Evolutionary conservation across 30 jellyfish, hydroid and myxozoan species (phyloP).

Genomic region (Cassiopea xamachana): DNA sequence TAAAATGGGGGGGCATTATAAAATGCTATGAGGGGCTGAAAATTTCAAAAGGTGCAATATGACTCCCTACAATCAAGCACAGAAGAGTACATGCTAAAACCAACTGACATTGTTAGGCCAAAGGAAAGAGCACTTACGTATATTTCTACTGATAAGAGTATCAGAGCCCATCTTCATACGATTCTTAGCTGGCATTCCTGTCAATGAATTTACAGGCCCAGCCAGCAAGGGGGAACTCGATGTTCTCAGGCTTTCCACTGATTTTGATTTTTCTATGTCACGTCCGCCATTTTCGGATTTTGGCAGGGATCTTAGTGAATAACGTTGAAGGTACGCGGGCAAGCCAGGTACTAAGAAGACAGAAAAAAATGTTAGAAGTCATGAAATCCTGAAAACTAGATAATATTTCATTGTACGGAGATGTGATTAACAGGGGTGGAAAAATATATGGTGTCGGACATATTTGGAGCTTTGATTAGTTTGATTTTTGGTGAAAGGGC

Average conservation of each 20-base stretch:
- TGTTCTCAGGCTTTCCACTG: slow-evolving; percentile 31
- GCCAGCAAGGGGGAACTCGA: slow-evolving; percentile 12
- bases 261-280: slow-evolving; percentile 13
- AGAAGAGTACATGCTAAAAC: too few species aligned
- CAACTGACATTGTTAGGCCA: too few species aligned
- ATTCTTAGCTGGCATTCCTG: not conserved
- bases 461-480: too few species aligned
- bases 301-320: slow-evolving; percentile 34
- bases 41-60: too few species aligned
- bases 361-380: not conserved
- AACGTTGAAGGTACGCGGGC: slow-evolving; percentile 37
- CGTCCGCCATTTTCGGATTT: not conserved
- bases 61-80: too few species aligned
- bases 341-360: not conserved
- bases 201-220: not conserved
- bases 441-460: too few species aligned
- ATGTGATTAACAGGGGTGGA: too few species aligned
- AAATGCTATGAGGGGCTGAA: too few species aligned
- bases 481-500: too few species aligned
- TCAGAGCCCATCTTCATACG: slow-evolving; percentile 30
- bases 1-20: too few species aligned
- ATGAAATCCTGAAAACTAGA: too few species aligned
- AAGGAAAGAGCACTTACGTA: not conserved
- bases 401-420: too few species aligned
- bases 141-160: slow-evolving; percentile 17